Evolutionary conservation across 2,888 invertebrate genomes (phyloP).

Genomic region (Oligia latruncula): DNA sequence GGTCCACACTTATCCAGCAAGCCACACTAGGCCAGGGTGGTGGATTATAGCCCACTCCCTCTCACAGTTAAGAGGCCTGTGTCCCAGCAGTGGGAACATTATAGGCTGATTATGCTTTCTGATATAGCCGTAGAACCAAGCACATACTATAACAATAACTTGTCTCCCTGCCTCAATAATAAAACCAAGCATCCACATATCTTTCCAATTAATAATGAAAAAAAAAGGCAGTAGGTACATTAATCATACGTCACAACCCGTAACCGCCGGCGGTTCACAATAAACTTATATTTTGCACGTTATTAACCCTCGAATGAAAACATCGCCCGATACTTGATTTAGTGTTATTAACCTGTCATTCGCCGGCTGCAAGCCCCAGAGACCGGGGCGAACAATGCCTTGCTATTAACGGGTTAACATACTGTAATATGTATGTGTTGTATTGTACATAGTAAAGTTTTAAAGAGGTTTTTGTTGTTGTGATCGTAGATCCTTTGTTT

Average conservation of each 20-base stretch:
- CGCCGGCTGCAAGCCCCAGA: constrained; percentile 71
- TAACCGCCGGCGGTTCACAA: constrained; percentile 65
- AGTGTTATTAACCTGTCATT: constrained; percentile 87
- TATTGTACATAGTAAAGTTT: constrained; percentile 30
- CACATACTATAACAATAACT: not conserved
- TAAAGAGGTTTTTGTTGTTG: constrained; percentile 43
- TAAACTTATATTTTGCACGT: constrained; percentile 78
- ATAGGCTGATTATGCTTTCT: not conserved
- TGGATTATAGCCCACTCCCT: not conserved
- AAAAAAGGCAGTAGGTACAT: constrained; percentile 53
- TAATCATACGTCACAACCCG: constrained; percentile 60
- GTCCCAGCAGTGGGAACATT: too few species aligned
- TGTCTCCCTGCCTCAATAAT: constrained; percentile 7
- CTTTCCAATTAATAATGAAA: constrained; percentile 62
- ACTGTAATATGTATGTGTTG: constrained; percentile 50
- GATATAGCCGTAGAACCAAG: not conserved
- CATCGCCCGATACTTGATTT: constrained; percentile 82
- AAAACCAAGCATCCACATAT: constrained; percentile 35
- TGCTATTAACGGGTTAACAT: constrained; percentile 75
- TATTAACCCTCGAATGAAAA: constrained; percentile 78
- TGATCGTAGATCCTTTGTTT: not conserved
- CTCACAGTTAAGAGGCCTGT: not conserved
- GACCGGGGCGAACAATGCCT: constrained; percentile 75
- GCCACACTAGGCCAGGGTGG: not conserved
- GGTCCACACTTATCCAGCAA: not conserved